phyloP scores from a whole-genome alignment of 2,113 vertebrate species.

The Tenrec ecaudatus region DNA sequence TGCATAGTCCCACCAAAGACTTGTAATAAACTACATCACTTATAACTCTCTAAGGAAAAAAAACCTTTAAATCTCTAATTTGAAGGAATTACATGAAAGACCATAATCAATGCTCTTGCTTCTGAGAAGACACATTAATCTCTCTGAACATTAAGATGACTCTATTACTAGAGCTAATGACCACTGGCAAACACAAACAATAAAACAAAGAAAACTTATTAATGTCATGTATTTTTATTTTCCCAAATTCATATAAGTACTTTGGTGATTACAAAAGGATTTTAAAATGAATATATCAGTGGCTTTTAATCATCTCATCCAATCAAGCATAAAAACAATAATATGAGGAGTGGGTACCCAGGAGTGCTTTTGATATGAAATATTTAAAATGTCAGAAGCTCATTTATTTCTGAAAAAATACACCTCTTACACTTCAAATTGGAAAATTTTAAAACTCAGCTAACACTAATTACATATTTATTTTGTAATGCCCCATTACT shows the following conservation, averaged over 20 bases:
- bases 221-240: not conserved
- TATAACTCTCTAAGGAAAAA: not conserved
- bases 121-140: not conserved
- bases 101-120: not conserved
- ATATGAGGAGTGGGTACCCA: not conserved
- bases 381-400: slow-evolving; percentile 8
- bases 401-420: not conserved
- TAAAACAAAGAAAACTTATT: not conserved
- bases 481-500: not conserved
- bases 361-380: not conserved
- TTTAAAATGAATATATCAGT: not conserved
- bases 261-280: not conserved
- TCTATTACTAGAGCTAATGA: not conserved
- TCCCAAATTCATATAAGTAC: not conserved
- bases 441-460: not conserved
- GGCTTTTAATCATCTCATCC: not conserved
- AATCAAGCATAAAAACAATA: not conserved
- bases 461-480: not conserved
- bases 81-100: not conserved
- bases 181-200: not conserved
- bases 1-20: not conserved
- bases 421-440: not conserved
- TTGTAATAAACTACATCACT: not conserved
- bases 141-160: not conserved
- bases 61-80: not conserved